A percentile compares a stretch with the other conserved stretches of the same genome.
Evolutionary conservation across 2,113 vertebrate species (phyloP).

Genomic region (Ictidomys tridecemlineatus): DNA sequence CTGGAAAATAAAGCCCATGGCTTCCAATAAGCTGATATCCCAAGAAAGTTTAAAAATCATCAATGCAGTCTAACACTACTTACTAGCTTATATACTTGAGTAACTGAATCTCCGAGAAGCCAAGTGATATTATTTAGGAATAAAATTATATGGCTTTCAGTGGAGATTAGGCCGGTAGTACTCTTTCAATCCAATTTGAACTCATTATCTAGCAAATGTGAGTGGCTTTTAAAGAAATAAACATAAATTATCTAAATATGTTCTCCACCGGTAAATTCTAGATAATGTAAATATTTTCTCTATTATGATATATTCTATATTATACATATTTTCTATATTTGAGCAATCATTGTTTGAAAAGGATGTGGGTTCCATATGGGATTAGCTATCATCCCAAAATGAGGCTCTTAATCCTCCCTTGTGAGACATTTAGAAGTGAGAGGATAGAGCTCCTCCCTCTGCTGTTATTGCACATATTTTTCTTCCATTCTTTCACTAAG

Average conservation of each 20-base stretch:
- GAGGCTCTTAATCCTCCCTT: background rate
- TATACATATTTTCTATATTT: background rate
- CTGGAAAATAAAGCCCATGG: background rate
- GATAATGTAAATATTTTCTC: too few relatives aligned
- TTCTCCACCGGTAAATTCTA: too few relatives aligned
- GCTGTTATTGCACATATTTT: background rate
- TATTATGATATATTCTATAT: background rate
- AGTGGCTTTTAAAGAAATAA: background rate
- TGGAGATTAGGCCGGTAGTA: background rate
- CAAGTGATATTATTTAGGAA: conserved; percentile 29
- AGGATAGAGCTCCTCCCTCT: background rate
- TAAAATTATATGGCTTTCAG: background rate
- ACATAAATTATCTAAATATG: background rate
- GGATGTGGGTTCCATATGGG: background rate
- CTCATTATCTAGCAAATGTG: background rate
- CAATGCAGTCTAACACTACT: background rate
- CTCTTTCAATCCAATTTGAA: background rate
- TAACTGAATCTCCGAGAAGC: background rate
- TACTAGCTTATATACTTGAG: background rate
- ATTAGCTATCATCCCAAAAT: background rate
- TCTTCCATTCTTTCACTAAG: background rate
- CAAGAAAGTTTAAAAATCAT: background rate
- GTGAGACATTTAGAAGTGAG: conserved; percentile 24
- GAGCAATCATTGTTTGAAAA: conserved; percentile 25
- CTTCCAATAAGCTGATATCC: conserved; percentile 15